Percentiles rank a stretch among this genome's conserved stretches.
phyloP scores from a whole-genome alignment of 1,140 invertebrate species.

The Nylanderia fulva region DNA sequence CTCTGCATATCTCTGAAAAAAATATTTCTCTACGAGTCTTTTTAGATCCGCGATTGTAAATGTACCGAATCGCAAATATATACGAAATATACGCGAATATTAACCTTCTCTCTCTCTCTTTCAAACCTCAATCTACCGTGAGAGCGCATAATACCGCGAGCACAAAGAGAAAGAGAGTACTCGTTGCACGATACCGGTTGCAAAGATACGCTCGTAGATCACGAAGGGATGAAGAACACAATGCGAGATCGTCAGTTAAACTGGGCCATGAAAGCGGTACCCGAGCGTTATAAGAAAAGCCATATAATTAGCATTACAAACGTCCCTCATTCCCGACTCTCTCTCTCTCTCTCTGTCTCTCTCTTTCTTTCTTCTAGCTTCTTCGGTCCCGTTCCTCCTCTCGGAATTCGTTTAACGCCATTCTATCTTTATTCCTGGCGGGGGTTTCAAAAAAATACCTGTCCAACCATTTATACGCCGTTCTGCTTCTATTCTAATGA shows the following conservation, averaged over 20 bases:
- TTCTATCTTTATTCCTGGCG: not conserved
- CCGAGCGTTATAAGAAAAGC: conserved; percentile 55
- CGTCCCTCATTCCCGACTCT: conserved; percentile 14
- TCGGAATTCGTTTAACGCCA: conserved; percentile 38
- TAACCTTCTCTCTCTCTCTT: conserved; percentile 15
- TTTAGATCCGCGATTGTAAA: conserved; percentile 3
- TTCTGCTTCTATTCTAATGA: conserved; percentile 27
- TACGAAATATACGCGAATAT: conserved; percentile 32
- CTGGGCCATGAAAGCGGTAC: conserved; percentile 56
- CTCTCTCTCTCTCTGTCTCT: no score
- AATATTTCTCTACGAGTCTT: not conserved
- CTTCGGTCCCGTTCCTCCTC: no score
- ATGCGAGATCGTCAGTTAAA: conserved; percentile 54
- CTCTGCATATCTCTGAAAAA: not conserved
- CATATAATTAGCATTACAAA: conserved; percentile 63
- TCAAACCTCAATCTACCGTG: conserved; percentile 23
- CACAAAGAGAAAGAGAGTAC: not conserved
- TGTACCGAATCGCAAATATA: conserved; percentile 3
- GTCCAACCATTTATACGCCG: not conserved
- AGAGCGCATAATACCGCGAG: conserved; percentile 21
- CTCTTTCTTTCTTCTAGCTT: conserved; percentile 8
- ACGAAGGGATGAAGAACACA: conserved; percentile 51
- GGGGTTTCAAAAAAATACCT: conserved; percentile 32
- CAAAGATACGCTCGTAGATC: conserved; percentile 45
- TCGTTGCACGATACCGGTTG: conserved; percentile 33